Evolutionary conservation across 2,113 vertebrate genomes (phyloP).

Genomic region (Channa maculata): DNA sequence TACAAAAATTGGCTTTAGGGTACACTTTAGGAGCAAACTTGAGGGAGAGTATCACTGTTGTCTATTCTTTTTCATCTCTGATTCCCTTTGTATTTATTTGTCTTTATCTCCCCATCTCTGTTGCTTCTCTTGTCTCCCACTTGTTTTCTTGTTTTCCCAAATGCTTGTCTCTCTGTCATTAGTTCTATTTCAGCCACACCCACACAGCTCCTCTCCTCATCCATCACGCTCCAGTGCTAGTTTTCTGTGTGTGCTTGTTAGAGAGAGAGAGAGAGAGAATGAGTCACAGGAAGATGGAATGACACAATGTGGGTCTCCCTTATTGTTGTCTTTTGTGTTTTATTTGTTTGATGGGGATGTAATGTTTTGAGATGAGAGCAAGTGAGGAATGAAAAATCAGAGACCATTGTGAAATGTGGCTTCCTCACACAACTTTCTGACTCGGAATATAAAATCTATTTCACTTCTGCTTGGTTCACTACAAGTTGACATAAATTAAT

Average conservation of each 20-base stretch:
- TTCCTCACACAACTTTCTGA: slow-evolving; percentile 20
- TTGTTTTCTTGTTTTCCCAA: slow-evolving; percentile 59
- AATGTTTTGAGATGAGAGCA: slow-evolving; percentile 50
- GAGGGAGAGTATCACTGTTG: slow-evolving; percentile 29
- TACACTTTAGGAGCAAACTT: slow-evolving; percentile 49
- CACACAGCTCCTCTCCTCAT: slow-evolving; percentile 58
- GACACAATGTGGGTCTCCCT: slow-evolving; percentile 43
- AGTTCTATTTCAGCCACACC: slow-evolving; percentile 73
- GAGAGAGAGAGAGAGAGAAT: slow-evolving; percentile 7
- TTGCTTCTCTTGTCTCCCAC: slow-evolving; percentile 48
- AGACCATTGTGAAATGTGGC: slow-evolving; percentile 19
- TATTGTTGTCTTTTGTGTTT: slow-evolving; percentile 45
- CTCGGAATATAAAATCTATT: slow-evolving; percentile 31
- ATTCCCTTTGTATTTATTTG: slow-evolving; percentile 42
- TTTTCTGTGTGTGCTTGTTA: slow-evolving; percentile 19
- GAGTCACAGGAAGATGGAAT: slow-evolving; percentile 44
- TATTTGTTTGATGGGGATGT: slow-evolving; percentile 46
- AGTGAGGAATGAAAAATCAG: slow-evolving; percentile 4
- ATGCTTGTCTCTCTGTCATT: slow-evolving; percentile 70
- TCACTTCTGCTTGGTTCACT: slow-evolving; percentile 45
- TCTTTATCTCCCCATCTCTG: slow-evolving; percentile 38
- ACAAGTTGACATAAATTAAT: slow-evolving; percentile 46
- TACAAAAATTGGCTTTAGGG: slow-evolving; percentile 32
- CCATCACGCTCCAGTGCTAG: slow-evolving; percentile 50
- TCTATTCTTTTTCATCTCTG: slow-evolving; percentile 40